Percentiles rank a stretch among this genome's conserved stretches.
These are phyloP conservation scores for Zaprionus obscuricornis DNA, from an alignment of 2,888 invertebrate genomes.

Conservation along the genomic window DNA sequence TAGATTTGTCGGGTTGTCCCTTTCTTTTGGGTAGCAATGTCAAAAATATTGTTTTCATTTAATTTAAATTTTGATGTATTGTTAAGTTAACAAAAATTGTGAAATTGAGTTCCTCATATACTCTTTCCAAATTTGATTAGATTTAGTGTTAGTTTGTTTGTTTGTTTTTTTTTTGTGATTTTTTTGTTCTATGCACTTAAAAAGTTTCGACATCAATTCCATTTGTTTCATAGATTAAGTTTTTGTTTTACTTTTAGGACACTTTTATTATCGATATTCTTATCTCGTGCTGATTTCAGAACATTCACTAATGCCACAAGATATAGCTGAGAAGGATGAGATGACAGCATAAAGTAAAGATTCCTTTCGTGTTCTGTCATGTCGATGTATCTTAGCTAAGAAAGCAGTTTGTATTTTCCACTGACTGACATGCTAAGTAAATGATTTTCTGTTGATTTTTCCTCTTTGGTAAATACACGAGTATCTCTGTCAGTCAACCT, in stretches of 20 bases:
- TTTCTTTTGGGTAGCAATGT: conserved; percentile 50
- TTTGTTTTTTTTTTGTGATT: too few relatives aligned
- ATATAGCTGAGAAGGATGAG: conserved; percentile 6
- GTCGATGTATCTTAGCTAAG: conserved; percentile 35
- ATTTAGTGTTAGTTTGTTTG: too few relatives aligned
- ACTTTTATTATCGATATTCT: too few relatives aligned
- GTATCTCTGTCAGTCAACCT: conserved; percentile 25
- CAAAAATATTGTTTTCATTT: conserved; percentile 70
- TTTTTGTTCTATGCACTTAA: too few relatives aligned
- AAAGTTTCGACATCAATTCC: too few relatives aligned
- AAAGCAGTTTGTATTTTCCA: conserved; percentile 38
- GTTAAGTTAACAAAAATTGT: background rate
- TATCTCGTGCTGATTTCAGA: background rate
- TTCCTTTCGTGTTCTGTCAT: conserved; percentile 34
- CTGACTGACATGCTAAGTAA: conserved; percentile 43
- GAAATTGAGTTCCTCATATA: background rate
- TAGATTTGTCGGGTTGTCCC: conserved; percentile 44
- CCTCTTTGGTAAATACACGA: conserved; percentile 50
- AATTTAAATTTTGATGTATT: conserved; percentile 65
- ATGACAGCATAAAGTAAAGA: too few relatives aligned
- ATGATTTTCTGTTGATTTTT: conserved; percentile 60
- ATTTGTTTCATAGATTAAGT: too few relatives aligned
- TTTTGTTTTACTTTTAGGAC: too few relatives aligned
- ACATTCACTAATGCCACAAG: conserved; percentile 6
- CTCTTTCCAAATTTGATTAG: conserved; percentile 3